Conservation (phyloP, 2,113 vertebrate genomes). For the Dendropsophus ebraccatus region DNA sequence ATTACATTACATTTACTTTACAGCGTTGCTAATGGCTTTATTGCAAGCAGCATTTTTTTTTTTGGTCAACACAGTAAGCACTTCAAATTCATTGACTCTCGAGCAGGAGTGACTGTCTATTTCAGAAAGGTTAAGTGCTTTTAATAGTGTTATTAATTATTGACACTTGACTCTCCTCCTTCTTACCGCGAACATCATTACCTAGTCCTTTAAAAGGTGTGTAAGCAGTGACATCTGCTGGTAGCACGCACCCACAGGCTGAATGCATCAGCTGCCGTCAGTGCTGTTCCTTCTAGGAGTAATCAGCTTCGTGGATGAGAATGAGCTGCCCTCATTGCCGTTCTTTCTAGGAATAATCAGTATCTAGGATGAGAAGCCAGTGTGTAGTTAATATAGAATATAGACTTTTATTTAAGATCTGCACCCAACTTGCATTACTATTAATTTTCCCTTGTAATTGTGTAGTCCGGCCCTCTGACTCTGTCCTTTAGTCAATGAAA, state of each 20-base stretch:
- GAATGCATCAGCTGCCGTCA: background rate
- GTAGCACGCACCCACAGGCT: background rate
- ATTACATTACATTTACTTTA: background rate
- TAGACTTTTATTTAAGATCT: no score
- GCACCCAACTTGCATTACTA: no score
- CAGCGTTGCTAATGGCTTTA: slow-evolving; percentile 5
- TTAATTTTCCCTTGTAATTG: background rate
- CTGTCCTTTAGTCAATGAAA: background rate
- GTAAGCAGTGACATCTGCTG: slow-evolving; percentile 36
- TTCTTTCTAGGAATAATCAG: background rate
- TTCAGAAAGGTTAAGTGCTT: slow-evolving; percentile 11
- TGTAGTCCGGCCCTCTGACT: background rate
- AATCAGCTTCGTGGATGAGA: background rate
- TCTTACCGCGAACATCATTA: background rate
- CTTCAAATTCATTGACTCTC: background rate
- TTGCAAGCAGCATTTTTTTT: slow-evolving; percentile 7
- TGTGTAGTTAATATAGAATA: background rate
- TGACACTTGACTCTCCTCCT: background rate
- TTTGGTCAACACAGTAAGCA: background rate
- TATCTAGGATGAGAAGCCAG: background rate
- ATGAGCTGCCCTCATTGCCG: no score
- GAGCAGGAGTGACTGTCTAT: background rate
- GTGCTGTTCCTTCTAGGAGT: background rate
- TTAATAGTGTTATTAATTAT: slow-evolving; percentile 33
- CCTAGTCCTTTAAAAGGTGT: background rate